Base-by-base conservation (phyloP, 2,888 invertebrate genomes). In the Athalia rosae region DNA sequence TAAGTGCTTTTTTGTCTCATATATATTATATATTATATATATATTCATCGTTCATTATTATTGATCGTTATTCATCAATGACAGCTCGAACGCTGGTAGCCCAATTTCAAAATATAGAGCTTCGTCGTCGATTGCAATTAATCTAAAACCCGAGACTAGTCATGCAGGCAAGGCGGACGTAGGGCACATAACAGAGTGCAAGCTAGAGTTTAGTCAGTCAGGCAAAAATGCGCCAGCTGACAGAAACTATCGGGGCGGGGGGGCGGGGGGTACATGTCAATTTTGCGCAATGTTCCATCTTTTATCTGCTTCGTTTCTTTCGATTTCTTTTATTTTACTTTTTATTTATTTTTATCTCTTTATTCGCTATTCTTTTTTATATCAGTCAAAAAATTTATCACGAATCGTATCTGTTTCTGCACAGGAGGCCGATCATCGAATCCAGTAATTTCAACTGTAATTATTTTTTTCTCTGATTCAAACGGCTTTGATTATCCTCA, bases 221-320 rank as follows among this genome's bases (percentile, higher is more conserved):
- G 88, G 84, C 88, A 86, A 88, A 84, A 87, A 89, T 89, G 88
- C 87, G 85, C 88, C 87, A 87, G 83, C 88, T 88, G 89, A 88
- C 88, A 84, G 43, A 81, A 78, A 63, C 73, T 73, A 77, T 77
- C 77, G 53, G 77, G 74, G 62, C n/a, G n/a, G n/a, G 28, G 9
- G 64, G 71, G 56, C 56, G n/a, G 28, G 9, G 64, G 71, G 56
- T 56, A 71, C 71, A 71, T 71, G 71, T 71, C 71, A 71, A 43
- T 13, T 71, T n/a, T 43, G n/a, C 8, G 56, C 71, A 71, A 71
- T 58, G 58, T 71, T 71, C 56, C 71, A 71, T 71, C 58, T 58
- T 59, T n/a, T 58, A 3, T 66, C 11, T 66, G 13, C 48, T 28
- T 28, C 28, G 28, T 1, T 28, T 28, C 28, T 28, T 28, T 28